A percentile compares a stretch with the other conserved stretches of the same genome.
Conservation (phyloP, 2,113 vertebrate species). For the Pachyramphus minor region DNA sequence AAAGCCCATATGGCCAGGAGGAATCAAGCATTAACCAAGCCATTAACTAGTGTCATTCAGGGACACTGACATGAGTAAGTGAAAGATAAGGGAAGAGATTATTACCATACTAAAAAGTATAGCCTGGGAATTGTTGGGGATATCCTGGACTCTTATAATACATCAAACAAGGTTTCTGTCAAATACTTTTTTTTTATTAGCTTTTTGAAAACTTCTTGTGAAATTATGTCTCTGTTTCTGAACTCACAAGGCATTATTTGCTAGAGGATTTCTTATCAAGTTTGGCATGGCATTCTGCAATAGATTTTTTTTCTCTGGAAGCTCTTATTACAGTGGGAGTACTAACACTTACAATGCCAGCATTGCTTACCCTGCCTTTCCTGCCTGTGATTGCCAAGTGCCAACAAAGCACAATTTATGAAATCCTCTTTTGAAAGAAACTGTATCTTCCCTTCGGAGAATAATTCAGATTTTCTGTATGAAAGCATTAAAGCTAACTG, state of each 20-base stretch:
- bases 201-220: neutral
- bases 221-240: neutral
- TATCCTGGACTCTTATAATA: neutral
- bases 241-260: neutral
- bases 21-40: neutral
- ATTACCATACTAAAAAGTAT: neutral
- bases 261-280: neutral
- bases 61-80: neutral
- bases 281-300: neutral
- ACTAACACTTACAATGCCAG: neutral
- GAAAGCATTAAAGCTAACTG: slow-evolving; percentile 8
- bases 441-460: neutral
- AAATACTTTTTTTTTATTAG: neutral
- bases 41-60: neutral
- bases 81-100: neutral
- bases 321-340: neutral
- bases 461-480: slow-evolving; percentile 5
- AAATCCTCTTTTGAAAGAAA: slow-evolving; percentile 4
- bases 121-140: neutral
- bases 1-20: neutral
- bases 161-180: neutral
- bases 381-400: neutral
- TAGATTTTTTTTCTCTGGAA: neutral
- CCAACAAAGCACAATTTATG: neutral
- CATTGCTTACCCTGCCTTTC: neutral